These are phyloP conservation scores for Passer montanus DNA, from an alignment of 2,113 vertebrate species.

Conservation along the genomic window DNA sequence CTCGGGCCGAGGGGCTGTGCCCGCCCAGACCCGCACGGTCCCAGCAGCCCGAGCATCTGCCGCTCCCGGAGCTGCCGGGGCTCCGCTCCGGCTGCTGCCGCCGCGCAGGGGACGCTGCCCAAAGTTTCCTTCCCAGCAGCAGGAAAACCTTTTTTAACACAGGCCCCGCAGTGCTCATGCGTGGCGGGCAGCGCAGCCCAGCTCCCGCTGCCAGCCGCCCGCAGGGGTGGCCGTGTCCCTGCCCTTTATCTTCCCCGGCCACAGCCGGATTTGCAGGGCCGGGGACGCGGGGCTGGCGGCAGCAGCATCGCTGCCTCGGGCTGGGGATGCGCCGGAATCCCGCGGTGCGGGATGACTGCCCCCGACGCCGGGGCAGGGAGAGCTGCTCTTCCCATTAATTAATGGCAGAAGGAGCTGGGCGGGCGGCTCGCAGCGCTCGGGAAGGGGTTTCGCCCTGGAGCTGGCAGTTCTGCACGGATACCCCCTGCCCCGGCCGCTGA, in stretches of 20 bases:
- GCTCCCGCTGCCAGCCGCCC: not conserved
- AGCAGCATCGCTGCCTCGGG: not conserved
- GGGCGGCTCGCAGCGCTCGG: not conserved
- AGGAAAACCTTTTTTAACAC: not conserved
- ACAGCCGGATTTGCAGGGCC: not conserved
- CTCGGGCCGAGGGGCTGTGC: not conserved
- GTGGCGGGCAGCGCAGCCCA: not conserved
- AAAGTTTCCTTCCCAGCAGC: conserved; percentile 38
- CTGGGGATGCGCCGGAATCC: not conserved
- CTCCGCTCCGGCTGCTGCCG: not conserved
- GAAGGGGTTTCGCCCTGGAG: not conserved
- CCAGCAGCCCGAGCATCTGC: not conserved
- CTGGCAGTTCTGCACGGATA: rapidly evolving
- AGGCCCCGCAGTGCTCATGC: not conserved
- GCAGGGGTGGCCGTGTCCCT: not conserved
- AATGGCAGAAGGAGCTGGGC: not conserved
- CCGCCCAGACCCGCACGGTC: not conserved
- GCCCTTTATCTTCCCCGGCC: not conserved
- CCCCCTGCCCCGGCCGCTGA: not conserved
- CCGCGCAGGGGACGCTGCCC: not conserved
- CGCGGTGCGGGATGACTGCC: not conserved
- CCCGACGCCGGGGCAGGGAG: not conserved
- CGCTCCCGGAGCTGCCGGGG: not conserved
- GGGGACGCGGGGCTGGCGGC: rapidly evolving
- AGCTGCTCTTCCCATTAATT: not conserved